Base-by-base conservation (phyloP, 2,888 invertebrate species). In the Chloroclystis v-ata region DNA sequence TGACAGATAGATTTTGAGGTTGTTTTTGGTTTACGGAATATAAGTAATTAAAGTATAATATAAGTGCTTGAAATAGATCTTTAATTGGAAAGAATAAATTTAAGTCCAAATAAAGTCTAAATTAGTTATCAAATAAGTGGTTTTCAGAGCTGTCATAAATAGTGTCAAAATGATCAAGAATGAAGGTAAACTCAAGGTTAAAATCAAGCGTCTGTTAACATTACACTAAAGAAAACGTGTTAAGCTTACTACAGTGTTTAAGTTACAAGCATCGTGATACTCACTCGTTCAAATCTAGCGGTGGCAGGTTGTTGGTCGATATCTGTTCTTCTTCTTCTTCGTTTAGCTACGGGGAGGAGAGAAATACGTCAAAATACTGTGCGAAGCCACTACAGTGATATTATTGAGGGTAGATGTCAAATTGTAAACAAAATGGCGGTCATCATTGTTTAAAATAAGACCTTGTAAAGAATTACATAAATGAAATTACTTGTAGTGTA, bases 291-390 rank as follows among this genome's bases (percentile, higher is more conserved):
- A 78, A 75, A 63, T 77, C 76, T 59, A 85, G 72, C 7, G 86
- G 86, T 55, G 85, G 84, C 67, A 85, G 76, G 61, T 71, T 70
- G 61, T 72, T 56, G 49, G 75, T 58, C 38, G 79, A 69, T 24
- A 82, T 65, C 50, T 78, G 75, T 43, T 81, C 82, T 35, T 81
- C 81, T 28, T 81, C 83, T 16, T 77, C 82, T 57, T 83, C 79
- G 77, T 81, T 70, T 46, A 84, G 78, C 84, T 84, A 83, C 61
- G 68, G 75, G 65, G 65, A 75, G 63, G 67, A 74, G 62, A 79
- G 69, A 67, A 61, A 76, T 69, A 82, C 74, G 75, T 84, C 82
- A 85, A 83, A 61, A 76, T 84, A 84, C 84, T 67, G 85, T 85
- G 85, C 85, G 45, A 84, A 85, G 84, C 85, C 60, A 61, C 85